These are phyloP conservation scores for Arizona elegans DNA, from an alignment of 2,113 vertebrate species.

Conservation along the genomic window DNA sequence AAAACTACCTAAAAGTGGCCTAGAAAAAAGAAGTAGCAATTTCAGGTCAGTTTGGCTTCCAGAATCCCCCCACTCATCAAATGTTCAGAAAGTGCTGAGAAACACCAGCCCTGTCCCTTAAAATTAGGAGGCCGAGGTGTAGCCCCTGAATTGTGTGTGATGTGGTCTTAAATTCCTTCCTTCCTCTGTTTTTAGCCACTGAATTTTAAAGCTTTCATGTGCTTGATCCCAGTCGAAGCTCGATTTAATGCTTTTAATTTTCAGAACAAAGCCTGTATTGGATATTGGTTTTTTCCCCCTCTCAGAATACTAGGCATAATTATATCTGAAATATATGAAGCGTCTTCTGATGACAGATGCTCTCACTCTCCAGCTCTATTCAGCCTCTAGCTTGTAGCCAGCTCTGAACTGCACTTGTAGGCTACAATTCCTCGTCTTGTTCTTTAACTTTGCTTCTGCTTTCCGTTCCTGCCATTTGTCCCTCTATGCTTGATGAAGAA, in stretches of 20 bases:
- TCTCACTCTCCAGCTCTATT: too few species aligned
- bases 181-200: not conserved
- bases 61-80: not conserved
- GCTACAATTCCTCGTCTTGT: too few species aligned
- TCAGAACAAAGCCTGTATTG: not conserved
- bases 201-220: not conserved
- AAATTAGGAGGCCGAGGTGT: not conserved
- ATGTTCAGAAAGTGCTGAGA: not conserved
- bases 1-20: not conserved
- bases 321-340: too few species aligned
- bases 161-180: not conserved
- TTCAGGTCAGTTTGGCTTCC: not conserved
- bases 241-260: not conserved
- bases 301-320: not conserved
- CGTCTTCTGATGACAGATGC: too few species aligned
- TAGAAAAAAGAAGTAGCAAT: not conserved
- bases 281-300: not conserved
- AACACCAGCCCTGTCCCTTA: not conserved
- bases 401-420: too few species aligned
- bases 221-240: not conserved
- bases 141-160: not conserved
- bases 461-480: too few species aligned
- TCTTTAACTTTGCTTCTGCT: too few species aligned
- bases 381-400: too few species aligned
- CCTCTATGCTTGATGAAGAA: too few species aligned